These are phyloP conservation scores for Temnothorax nylanderi DNA, from an alignment of 1,140 invertebrate genomes.

Conservation along the genomic window DNA sequence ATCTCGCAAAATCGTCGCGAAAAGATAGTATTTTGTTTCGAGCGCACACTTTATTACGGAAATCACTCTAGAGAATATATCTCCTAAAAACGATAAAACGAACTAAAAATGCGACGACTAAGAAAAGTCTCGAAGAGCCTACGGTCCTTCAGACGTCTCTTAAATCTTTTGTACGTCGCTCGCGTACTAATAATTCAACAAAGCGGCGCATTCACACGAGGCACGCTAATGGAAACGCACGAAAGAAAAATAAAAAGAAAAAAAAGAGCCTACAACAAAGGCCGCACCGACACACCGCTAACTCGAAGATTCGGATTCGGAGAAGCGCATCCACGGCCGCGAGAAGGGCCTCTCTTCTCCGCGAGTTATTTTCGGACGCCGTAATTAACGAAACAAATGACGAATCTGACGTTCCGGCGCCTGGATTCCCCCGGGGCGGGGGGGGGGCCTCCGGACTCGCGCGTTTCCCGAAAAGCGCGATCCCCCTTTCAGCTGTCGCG, in stretches of 20 bases:
- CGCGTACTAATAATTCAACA: neutral
- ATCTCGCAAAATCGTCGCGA: neutral
- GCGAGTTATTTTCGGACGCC: conserved; percentile 17
- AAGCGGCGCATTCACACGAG: neutral
- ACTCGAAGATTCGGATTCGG: neutral
- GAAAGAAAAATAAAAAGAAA: neutral
- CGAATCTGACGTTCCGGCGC: neutral
- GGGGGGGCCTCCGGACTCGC: neutral
- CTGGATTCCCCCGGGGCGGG: neutral
- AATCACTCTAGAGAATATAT: too few species aligned
- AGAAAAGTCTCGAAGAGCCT: neutral
- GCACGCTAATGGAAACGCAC: neutral
- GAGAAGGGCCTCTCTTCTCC: neutral
- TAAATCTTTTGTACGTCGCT: neutral
- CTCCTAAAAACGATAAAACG: neutral
- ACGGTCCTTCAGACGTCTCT: neutral
- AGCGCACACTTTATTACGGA: too few species aligned
- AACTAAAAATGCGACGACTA: neutral
- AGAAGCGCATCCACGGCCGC: neutral
- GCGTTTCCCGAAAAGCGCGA: too few species aligned
- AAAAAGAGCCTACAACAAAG: neutral
- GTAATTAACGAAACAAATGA: conserved; percentile 42
- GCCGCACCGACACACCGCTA: neutral
- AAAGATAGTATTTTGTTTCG: too few species aligned
- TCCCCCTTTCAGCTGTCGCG: neutral